Base-by-base conservation (phyloP, 2,113 vertebrate genomes). In the Gorsachius goisagi region DNA sequence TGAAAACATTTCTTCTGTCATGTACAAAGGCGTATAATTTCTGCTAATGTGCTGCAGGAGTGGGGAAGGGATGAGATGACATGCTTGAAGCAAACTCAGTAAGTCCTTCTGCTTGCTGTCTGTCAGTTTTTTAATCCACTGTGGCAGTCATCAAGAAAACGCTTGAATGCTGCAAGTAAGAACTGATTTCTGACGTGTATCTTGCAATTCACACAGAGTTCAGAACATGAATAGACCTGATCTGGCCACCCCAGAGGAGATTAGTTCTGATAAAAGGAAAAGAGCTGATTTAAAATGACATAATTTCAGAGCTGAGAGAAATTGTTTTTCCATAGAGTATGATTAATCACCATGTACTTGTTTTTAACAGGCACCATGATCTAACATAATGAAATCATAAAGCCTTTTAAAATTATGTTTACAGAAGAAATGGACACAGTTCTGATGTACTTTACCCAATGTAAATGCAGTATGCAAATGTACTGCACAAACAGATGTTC, bases 221-320 rank as follows among this genome's bases (percentile, higher is more conserved):
- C 75, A 93, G 72, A 93, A 85, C 95, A 86, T 84, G 95, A 94
- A 89, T 12, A 92, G 94, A 85, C 86, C 76, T 95, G 96, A 94
- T 77, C 80, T 79, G 86, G 62, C 49, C 83, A 90, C 84, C 90
- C 62, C 73, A 68, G 83, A 78, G 66, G 79, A 82, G 86, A 75
- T 92, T 81, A 90, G 67, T 85, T 68, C 87, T 68, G 87, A 44
- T 64, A 53, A 4, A 90, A 56, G 64, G 82, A 60, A 81, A 78
- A 87, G 53, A 76, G 32, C 44, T 82, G 18, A 16, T 92, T 62
- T 62, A 30, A 72, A 89, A 50, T 72, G 6, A 37, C 44, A 52
- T 1, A 1, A n/a, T 71, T 71, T 55, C 39, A 86, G 72, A 88
- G 67, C 82, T 88, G 33, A 47, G 76, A 88, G 71, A 53, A 89